These are phyloP conservation scores for Pantelozetes paolii DNA, from an alignment of 2,888 invertebrate genomes.

Conservation along the genomic window DNA sequence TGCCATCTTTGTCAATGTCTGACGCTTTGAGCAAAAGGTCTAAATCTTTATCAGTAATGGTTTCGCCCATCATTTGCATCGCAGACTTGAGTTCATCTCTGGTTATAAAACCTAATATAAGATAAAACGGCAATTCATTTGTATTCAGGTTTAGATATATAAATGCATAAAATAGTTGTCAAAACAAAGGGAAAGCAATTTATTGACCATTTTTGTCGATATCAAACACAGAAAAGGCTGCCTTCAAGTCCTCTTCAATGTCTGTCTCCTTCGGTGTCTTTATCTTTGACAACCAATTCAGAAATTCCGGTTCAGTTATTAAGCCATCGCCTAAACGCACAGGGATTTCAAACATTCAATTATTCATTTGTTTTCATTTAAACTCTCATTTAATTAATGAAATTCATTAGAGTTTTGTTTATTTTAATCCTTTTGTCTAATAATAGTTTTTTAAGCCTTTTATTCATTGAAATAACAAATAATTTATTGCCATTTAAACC, in stretches of 20 bases:
- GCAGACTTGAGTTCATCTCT: slow-evolving; percentile 68
- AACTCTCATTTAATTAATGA: too few relatives aligned
- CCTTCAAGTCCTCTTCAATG: slow-evolving; percentile 71
- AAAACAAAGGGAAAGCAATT: neutral
- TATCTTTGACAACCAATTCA: slow-evolving; percentile 64
- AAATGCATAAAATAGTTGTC: neutral
- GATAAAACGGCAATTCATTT: neutral
- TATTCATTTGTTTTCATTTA: too few relatives aligned
- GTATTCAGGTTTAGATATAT: neutral
- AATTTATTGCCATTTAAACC: too few relatives aligned
- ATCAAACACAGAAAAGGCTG: slow-evolving; percentile 85
- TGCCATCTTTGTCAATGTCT: slow-evolving; percentile 72
- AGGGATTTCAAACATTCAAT: too few relatives aligned
- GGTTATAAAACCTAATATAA: slow-evolving; percentile 64
- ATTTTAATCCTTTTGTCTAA: neutral
- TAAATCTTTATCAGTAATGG: slow-evolving; percentile 68
- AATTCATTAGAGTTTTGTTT: too few relatives aligned
- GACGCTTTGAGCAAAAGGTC: slow-evolving; percentile 69
- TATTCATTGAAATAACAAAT: neutral
- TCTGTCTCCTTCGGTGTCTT: slow-evolving; percentile 55
- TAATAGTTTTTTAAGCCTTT: too few relatives aligned
- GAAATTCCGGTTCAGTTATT: slow-evolving; percentile 72
- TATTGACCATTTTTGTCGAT: slow-evolving; percentile 72
- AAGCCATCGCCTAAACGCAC: slow-evolving; percentile 68
- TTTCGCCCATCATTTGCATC: slow-evolving; percentile 77